Evolutionary conservation across 2,113 vertebrate species (phyloP).

Genomic region (Ciconia maguari): DNA sequence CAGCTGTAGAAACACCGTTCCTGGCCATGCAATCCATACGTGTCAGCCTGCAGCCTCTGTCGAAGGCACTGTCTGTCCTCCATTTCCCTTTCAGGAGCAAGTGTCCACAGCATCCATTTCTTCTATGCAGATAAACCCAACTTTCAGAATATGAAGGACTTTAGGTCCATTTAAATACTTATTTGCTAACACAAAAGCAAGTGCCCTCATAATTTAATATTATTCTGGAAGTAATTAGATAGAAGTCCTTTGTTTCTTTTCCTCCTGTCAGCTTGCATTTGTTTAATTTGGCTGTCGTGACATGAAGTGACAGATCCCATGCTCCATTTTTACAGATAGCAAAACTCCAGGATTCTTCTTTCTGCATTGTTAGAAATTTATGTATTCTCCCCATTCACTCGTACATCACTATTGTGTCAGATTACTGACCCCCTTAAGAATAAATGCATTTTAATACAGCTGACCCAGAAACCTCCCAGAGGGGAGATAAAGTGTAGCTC

Average conservation of each 20-base stretch:
- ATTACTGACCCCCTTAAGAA: conserved; percentile 52
- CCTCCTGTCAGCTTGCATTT: conserved; percentile 52
- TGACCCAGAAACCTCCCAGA: conserved; percentile 58
- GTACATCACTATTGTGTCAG: conserved; percentile 30
- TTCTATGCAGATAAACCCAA: background rate
- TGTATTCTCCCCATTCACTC: conserved; percentile 50
- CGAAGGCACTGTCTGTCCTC: background rate
- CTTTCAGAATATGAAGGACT: conserved; percentile 3
- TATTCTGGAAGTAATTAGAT: conserved; percentile 58
- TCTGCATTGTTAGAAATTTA: conserved; percentile 17
- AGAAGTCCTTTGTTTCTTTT: conserved; percentile 57
- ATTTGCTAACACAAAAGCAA: conserved; percentile 47
- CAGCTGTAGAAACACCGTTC: fast-evolving
- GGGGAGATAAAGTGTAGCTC: conserved; percentile 4
- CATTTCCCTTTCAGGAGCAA: background rate
- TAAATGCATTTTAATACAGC: conserved; percentile 60
- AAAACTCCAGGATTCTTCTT: conserved; percentile 17
- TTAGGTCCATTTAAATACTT: conserved; percentile 36
- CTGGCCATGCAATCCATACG: background rate
- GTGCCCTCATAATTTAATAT: conserved; percentile 47
- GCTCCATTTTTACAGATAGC: background rate
- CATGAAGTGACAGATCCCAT: conserved; percentile 39
- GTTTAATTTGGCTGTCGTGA: conserved; percentile 54
- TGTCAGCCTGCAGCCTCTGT: background rate
- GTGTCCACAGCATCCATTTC: background rate